A percentile compares a stretch with the other conserved stretches of the same genome.
Conservation (phyloP, 2,888 invertebrate genomes). For the Ryuthela nishihirai region DNA sequence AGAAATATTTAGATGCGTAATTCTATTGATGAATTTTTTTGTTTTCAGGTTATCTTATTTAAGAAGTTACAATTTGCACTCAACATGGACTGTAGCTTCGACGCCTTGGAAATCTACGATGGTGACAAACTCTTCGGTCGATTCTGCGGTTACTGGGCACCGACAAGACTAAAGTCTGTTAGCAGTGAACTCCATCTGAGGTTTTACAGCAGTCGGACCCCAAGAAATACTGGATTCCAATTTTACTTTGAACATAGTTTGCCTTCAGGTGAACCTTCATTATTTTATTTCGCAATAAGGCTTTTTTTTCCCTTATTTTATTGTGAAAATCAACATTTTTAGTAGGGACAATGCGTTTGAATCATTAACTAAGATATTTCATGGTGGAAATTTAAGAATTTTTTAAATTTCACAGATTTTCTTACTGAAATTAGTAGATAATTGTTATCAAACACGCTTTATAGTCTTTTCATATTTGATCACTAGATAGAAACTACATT, state of each 20-base stretch:
- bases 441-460: too few relatives aligned
- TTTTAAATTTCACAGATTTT: too few relatives aligned
- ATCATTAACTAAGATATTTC: too few relatives aligned
- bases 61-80: slow-evolving; percentile 19
- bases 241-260: slow-evolving; percentile 34
- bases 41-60: slow-evolving; percentile 11
- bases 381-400: too few relatives aligned
- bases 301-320: not conserved
- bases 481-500: too few relatives aligned
- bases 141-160: slow-evolving; percentile 19
- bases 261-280: slow-evolving; percentile 11
- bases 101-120: slow-evolving; percentile 11
- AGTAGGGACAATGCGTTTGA: too few relatives aligned
- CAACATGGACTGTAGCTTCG: slow-evolving; percentile 15
- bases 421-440: too few relatives aligned
- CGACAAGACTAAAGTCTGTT: slow-evolving; percentile 9
- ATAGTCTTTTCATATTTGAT: too few relatives aligned
- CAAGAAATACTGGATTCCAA: slow-evolving; percentile 31
- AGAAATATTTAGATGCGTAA: too few relatives aligned
- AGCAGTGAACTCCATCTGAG: slow-evolving; percentile 26
- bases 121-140: slow-evolving; percentile 17
- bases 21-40: too few relatives aligned
- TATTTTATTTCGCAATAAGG: not conserved
- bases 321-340: too few relatives aligned
- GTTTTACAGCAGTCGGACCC: slow-evolving; percentile 26